Conservation (phyloP, 2,888 invertebrate genomes). For the Leucoma salicis region DNA sequence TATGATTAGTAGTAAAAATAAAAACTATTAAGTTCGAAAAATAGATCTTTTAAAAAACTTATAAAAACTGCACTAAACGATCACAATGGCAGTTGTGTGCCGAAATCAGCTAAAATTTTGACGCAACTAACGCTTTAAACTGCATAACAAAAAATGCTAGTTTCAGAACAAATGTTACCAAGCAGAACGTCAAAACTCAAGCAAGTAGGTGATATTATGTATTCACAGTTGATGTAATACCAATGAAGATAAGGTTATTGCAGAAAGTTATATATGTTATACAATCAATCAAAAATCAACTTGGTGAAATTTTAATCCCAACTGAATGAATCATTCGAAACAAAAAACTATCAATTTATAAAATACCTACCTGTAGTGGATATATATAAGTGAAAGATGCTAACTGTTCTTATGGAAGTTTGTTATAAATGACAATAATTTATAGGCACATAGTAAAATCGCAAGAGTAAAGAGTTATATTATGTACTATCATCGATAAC, state of each 20-base stretch:
- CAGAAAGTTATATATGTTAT: slow-evolving; percentile 41
- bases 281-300: slow-evolving; percentile 34
- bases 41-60: too few species aligned
- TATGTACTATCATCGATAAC: too few species aligned
- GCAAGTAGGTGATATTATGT: slow-evolving; percentile 23
- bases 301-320: slow-evolving; percentile 33
- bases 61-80: too few species aligned
- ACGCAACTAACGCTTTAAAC: slow-evolving; percentile 6
- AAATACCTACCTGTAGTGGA: too few species aligned
- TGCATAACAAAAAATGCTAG: slow-evolving; percentile 10
- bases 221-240: slow-evolving; percentile 39
- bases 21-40: too few species aligned
- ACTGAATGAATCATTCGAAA: too few species aligned
- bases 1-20: too few species aligned
- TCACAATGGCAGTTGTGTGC: slow-evolving; percentile 5
- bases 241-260: slow-evolving; percentile 26
- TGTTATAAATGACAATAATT: background rate
- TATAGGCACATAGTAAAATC: too few species aligned
- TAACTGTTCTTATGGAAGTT: background rate
- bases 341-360: slow-evolving; percentile 10
- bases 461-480: too few species aligned
- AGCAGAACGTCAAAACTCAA: slow-evolving; percentile 9
- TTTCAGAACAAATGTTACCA: slow-evolving; percentile 12
- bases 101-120: slow-evolving; percentile 7
- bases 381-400: background rate